Conservation (phyloP, 2,888 invertebrate genomes). For the Axea sp. region DNA sequence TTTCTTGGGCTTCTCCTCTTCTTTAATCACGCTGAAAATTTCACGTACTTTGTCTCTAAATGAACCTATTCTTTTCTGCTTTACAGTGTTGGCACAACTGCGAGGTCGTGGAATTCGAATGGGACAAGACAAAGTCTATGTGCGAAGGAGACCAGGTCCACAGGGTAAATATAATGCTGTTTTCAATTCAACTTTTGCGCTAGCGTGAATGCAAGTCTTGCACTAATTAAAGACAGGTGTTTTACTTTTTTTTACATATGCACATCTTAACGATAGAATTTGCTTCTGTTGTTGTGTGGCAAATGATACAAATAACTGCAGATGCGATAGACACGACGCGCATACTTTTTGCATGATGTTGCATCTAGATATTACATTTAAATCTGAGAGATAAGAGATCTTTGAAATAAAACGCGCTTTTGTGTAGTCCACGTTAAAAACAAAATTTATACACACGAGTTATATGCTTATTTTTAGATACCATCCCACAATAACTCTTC, state of each 20-base stretch:
- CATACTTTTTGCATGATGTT: no score
- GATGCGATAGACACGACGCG: no score
- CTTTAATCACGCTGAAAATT: slow-evolving; percentile 66
- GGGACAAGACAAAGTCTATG: slow-evolving; percentile 73
- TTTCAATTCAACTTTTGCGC: no score
- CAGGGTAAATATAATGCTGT: slow-evolving; percentile 41
- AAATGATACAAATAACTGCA: no score
- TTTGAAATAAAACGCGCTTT: no score
- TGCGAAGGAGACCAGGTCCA: slow-evolving; percentile 65
- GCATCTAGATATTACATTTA: slow-evolving; percentile 13
- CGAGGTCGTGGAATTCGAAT: slow-evolving; percentile 74
- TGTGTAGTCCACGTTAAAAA: no score
- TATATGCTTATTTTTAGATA: not conserved
- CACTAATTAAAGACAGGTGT: no score
- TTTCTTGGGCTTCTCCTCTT: slow-evolving; percentile 60
- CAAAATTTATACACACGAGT: not conserved
- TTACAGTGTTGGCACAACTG: slow-evolving; percentile 77
- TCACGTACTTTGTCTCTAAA: slow-evolving; percentile 59
- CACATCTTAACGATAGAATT: slow-evolving; percentile 6
- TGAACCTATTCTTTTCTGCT: slow-evolving; percentile 65
- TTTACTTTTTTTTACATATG: no score
- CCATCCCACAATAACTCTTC: not conserved
- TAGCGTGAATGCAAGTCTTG: no score
- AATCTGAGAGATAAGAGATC: slow-evolving; percentile 22
- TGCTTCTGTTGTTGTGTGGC: slow-evolving; percentile 27